Evolutionary conservation across 2,888 invertebrate genomes (phyloP).

Genomic region (Atethmia centrago): DNA sequence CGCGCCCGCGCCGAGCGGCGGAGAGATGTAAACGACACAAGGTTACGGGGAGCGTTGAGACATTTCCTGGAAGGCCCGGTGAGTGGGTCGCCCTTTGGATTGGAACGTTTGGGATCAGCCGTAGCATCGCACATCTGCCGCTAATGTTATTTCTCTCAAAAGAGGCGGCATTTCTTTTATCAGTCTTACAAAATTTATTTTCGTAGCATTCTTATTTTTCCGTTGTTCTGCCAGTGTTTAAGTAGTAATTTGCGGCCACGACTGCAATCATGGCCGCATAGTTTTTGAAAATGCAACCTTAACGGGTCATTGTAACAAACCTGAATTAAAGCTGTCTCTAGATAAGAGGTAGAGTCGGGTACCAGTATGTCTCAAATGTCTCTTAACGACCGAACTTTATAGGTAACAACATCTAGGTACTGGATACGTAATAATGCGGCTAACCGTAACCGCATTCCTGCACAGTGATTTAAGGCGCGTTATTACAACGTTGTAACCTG

Average conservation of each 20-base stretch:
- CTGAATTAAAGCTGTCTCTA: neutral
- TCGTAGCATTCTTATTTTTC: constrained; percentile 26
- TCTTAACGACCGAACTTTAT: constrained; percentile 10
- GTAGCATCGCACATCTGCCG: constrained; percentile 84
- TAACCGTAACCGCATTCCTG: constrained; percentile 42
- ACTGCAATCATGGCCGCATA: neutral
- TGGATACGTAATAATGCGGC: constrained; percentile 22
- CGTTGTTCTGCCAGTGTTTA: constrained; percentile 5
- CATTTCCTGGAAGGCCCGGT: constrained; percentile 87
- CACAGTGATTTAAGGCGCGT: constrained; percentile 29
- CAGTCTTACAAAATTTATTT: constrained; percentile 43
- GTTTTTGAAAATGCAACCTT: neutral
- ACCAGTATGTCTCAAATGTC: constrained; percentile 19
- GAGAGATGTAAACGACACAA: constrained; percentile 75
- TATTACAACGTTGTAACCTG: constrained; percentile 5
- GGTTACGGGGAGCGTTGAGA: constrained; percentile 75
- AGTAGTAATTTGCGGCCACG: constrained; percentile 7
- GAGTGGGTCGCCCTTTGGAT: constrained; percentile 78
- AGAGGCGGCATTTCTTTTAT: constrained; percentile 70
- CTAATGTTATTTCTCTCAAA: constrained; percentile 74
- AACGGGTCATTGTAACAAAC: neutral
- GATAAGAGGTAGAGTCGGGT: neutral
- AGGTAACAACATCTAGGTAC: constrained; percentile 30
- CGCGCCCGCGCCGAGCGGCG: constrained; percentile 45
- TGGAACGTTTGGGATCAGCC: constrained; percentile 76